Evolutionary conservation across 2,797 vertebrate species (phyloP), one percentile per base, ranked within the genome.

Genomic region (Poeciliopsis paucimaculata): DNA sequence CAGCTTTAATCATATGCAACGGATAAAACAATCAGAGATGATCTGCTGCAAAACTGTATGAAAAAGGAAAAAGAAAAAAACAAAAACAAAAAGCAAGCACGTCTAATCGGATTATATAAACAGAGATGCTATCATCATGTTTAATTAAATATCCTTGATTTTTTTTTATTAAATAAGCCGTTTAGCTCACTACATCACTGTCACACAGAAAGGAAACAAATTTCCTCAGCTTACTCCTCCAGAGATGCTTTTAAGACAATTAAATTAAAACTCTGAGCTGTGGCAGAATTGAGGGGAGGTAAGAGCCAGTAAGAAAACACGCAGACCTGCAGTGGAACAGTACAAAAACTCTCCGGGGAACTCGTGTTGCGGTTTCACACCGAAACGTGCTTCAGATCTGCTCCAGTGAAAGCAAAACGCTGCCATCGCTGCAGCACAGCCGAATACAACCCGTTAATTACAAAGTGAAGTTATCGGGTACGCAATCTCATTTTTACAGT

Each of bases 31-130:
- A 53, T 51, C 47, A 51, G 18, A 73, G 75, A 70, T 39, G 26
- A 12, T 0, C 36, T 51, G 74, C n/a, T 39, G 72, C 62, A 43
- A 15, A 46, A 45, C 18, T 64, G 45, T 28, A 18, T 15, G 18
- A 53, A 51, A 23, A 9, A 51, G 8, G 49, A 9, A 23, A 2
- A 9, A 3, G 20, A 8, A 23, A 23, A 8, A 51, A 6, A 49
- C 7, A 23, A 20, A 68, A 68, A 80, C 3, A 41, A 46, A 70
- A 70, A 55, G 15, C 46, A 41, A 10, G 13, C 26, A 41, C 28
- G 36, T 60, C 39, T 75, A 75, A 75, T 60, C 53, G 45, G 43
- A 45, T 47, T 34, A 39, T 41, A 16, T 43, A 79, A 72, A 66
- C 49, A 62, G 62, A 34, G 41, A 70, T 23, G 51, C 46, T 78